Evolutionary conservation across 2,113 vertebrate genomes (phyloP).

Genomic region (Isurus oxyrinchus): DNA sequence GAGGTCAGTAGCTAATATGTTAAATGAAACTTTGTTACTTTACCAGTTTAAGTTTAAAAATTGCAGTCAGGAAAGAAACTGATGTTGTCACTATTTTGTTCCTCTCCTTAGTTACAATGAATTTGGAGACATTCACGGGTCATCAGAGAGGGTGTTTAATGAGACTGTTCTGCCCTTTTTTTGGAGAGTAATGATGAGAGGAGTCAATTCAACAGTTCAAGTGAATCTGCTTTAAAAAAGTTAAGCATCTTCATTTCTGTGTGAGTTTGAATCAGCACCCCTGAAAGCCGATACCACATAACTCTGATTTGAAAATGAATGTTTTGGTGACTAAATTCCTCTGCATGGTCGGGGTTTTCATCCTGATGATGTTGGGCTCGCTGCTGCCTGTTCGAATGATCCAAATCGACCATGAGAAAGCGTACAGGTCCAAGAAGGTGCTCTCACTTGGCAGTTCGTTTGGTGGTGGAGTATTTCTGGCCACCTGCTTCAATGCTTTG

Average conservation of each 20-base stretch:
- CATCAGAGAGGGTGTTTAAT: neutral
- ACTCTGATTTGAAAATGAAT: conserved; percentile 51
- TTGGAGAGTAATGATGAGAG: neutral
- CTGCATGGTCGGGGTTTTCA: conserved; percentile 69
- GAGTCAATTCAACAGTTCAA: neutral
- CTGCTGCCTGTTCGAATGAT: conserved; percentile 76
- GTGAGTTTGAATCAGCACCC: neutral
- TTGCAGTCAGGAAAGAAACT: neutral
- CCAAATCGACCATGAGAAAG: conserved; percentile 64
- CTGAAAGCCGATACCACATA: neutral
- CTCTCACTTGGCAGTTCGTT: conserved; percentile 78
- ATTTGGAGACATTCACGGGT: neutral
- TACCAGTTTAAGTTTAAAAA: neutral
- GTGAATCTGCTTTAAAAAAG: neutral
- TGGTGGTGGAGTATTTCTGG: conserved; percentile 82
- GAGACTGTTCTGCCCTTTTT: no score
- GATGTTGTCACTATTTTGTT: neutral
- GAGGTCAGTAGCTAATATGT: neutral
- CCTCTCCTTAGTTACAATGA: neutral
- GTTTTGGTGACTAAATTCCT: conserved; percentile 71
- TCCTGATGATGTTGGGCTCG: conserved; percentile 73
- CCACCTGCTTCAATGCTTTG: conserved; percentile 84
- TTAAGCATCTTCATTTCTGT: neutral
- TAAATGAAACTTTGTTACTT: neutral
- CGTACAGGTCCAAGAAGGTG: conserved; percentile 56